Percentiles rank a stretch among this genome's conserved stretches.
Evolutionary conservation across 2,113 vertebrate genomes (phyloP).

Genomic region (Grus americana): DNA sequence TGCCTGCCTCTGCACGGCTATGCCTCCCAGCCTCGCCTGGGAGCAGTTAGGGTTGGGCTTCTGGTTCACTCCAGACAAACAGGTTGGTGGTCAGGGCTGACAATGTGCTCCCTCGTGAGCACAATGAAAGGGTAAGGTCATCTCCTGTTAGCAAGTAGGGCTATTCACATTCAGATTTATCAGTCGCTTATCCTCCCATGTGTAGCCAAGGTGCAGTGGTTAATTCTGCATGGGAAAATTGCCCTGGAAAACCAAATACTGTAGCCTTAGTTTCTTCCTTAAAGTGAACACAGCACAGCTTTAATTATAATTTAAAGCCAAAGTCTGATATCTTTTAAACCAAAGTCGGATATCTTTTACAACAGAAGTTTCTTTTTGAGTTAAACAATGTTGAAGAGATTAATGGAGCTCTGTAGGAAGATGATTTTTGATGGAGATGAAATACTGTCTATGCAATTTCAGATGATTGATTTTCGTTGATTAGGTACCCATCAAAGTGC

Average conservation of each 20-base stretch:
- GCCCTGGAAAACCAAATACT: background rate
- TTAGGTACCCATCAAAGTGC: slow-evolving; percentile 47
- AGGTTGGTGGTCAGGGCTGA: background rate
- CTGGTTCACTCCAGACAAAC: background rate
- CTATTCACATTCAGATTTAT: background rate
- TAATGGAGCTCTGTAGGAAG: slow-evolving; percentile 44
- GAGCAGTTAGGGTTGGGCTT: background rate
- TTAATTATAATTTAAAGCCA: slow-evolving; percentile 36
- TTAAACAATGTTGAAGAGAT: slow-evolving; percentile 62
- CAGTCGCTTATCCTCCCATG: background rate
- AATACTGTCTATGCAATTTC: slow-evolving; percentile 46
- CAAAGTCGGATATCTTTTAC: background rate
- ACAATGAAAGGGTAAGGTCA: background rate
- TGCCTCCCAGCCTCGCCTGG: background rate
- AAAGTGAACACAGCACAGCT: background rate
- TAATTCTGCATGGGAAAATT: background rate
- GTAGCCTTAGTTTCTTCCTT: background rate
- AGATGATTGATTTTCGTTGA: slow-evolving; percentile 56
- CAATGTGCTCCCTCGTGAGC: background rate
- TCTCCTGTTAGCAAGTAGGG: background rate
- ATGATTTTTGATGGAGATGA: slow-evolving; percentile 46
- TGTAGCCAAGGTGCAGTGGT: background rate
- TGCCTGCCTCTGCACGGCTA: background rate
- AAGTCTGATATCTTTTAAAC: background rate
- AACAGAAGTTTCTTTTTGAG: slow-evolving; percentile 41